phyloP scores from a whole-genome alignment of 2,797 vertebrate genomes.

The Betta splendens region DNA sequence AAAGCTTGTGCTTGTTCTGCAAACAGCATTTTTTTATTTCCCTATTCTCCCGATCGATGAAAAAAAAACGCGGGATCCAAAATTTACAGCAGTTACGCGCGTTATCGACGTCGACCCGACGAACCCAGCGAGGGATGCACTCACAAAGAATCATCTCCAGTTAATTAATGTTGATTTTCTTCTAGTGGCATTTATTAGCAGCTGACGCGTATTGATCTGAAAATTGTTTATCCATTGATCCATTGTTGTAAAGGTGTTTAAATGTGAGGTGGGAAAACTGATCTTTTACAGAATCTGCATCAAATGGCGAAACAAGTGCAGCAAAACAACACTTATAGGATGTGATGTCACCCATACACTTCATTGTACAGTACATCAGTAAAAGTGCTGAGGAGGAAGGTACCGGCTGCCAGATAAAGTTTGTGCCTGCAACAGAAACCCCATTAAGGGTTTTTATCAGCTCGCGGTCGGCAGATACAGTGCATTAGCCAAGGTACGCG shows the following conservation, averaged over 20 bases:
- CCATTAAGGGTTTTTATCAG: slow-evolving; percentile 71
- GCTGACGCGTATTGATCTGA: not conserved
- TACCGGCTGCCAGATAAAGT: slow-evolving; percentile 39
- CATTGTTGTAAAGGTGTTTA: not conserved
- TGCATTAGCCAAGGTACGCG: slow-evolving; percentile 57
- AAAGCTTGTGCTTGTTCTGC: too few species aligned
- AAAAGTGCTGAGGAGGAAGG: slow-evolving; percentile 33
- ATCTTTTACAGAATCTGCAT: not conserved
- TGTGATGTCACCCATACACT: slow-evolving; percentile 17
- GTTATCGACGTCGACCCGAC: not conserved
- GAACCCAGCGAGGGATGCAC: not conserved
- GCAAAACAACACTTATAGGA: slow-evolving; percentile 29
- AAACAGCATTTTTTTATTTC: too few species aligned
- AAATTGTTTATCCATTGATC: not conserved
- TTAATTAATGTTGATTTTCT: not conserved
- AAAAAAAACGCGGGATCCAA: too few species aligned
- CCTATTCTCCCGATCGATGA: not conserved
- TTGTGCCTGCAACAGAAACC: slow-evolving; percentile 66
- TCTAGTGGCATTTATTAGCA: too few species aligned
- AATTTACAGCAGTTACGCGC: not conserved
- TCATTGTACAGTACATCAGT: slow-evolving; percentile 27
- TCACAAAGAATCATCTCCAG: not conserved
- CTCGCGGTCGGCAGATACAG: slow-evolving; percentile 40
- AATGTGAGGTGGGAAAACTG: not conserved
- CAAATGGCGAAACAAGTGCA: not conserved